A percentile compares a stretch with the other conserved stretches of the same genome.
These are phyloP conservation scores for Eurytoma adleriae DNA, from an alignment of 2,888 invertebrate species.

Conservation along the genomic window DNA sequence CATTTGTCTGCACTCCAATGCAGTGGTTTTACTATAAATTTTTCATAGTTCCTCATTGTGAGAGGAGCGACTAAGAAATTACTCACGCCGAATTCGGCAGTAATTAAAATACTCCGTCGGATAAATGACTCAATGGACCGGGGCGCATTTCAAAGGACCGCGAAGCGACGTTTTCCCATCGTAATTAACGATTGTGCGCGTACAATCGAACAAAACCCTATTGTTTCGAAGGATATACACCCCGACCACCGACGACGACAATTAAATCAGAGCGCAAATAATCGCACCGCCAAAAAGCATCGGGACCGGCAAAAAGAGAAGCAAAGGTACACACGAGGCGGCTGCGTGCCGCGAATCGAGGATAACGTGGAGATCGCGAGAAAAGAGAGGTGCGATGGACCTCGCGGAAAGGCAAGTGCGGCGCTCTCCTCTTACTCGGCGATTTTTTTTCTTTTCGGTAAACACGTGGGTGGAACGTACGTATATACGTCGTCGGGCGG, in stretches of 20 bases:
- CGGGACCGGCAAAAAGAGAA: slow-evolving; percentile 25
- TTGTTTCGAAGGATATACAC: neutral
- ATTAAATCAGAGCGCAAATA: slow-evolving; percentile 2
- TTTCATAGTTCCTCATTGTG: no score
- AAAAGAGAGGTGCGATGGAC: neutral
- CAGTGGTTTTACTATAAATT: no score
- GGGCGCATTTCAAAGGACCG: neutral
- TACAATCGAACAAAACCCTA: slow-evolving; percentile 1
- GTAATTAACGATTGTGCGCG: neutral
- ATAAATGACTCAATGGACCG: no score
- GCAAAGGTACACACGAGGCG: slow-evolving; percentile 20
- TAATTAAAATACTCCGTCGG: no score
- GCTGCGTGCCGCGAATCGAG: slow-evolving; percentile 55
- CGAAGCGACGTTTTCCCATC: neutral
- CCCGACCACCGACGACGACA: neutral
- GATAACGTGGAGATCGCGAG: slow-evolving; percentile 54
- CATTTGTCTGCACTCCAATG: no score
- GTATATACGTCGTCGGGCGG: no score
- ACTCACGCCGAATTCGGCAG: no score
- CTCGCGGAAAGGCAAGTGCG: neutral
- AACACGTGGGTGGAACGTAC: no score
- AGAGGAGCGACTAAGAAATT: no score
- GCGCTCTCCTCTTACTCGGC: neutral
- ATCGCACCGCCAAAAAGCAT: neutral
- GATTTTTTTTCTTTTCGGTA: no score